Percentiles rank a stretch among this genome's conserved stretches.
Conservation (phyloP, 2,113 vertebrate species). For the Balaeniceps rex region DNA sequence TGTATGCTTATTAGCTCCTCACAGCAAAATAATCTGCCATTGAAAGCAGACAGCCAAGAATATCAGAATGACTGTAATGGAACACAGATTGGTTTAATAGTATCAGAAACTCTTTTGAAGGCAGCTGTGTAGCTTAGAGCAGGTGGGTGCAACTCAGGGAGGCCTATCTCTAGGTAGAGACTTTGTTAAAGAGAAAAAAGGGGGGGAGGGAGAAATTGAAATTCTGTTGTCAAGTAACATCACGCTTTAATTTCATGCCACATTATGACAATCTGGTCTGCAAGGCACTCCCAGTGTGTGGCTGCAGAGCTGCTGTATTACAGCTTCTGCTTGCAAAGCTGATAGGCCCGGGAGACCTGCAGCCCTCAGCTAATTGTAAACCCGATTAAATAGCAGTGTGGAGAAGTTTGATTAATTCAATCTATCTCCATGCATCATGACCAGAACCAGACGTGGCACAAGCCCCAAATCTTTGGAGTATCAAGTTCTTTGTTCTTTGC, state of each 20-base stretch:
- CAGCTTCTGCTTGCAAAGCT: constrained; percentile 1
- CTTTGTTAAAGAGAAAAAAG: background rate
- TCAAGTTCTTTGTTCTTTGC: background rate
- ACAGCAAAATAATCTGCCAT: constrained; percentile 27
- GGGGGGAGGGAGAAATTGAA: background rate
- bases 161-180: background rate
- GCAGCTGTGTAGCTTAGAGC: constrained; percentile 12
- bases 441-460: background rate
- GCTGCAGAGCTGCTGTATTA: constrained; percentile 20
- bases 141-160: background rate
- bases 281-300: constrained; percentile 29
- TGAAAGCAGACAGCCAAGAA: constrained; percentile 1
- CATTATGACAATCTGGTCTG: constrained; percentile 61
- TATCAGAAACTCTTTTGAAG: constrained; percentile 36
- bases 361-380: constrained; percentile 50
- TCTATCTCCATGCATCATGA: constrained; percentile 33
- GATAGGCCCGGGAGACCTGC: constrained; percentile 26
- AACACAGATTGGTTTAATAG: constrained; percentile 26
- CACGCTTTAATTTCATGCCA: constrained; percentile 70
- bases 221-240: constrained; percentile 55
- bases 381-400: constrained; percentile 55
- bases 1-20: constrained; percentile 38
- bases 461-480: background rate
- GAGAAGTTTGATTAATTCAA: constrained; percentile 58
- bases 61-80: background rate